Evolutionary conservation across 2,888 invertebrate genomes (phyloP), one percentile per base, ranked within the genome.

Genomic region (Lapara coniferarum): DNA sequence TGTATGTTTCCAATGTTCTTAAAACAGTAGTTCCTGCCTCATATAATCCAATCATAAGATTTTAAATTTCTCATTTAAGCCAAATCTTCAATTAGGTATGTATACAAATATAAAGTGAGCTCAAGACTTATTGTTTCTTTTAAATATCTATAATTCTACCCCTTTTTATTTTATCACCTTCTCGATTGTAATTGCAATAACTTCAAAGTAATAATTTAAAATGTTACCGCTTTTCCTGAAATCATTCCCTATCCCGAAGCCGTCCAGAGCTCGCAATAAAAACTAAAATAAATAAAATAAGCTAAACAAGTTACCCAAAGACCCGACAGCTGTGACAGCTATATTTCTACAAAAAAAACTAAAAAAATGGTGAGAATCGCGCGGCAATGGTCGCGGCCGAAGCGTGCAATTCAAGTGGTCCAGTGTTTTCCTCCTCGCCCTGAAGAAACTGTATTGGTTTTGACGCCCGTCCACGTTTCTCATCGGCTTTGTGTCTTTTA

Each of bases 341-440:
- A 52, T 51, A 14, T 66, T 25, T 14, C 25, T 4, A 0, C 2
- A 8, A 53, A 77, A 77, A 74, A 74, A 72, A 71, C 73, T 75
- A 63, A 69, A 74, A 76, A 74, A 72, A 66, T 68, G 71, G 67
- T 69, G 68, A 69, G 68, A 75, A 72, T 70, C 72, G 55, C 68
- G 70, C 77, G 71, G 72, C 68, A 67, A 72, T 67, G 69, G 67
- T 6, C 37, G 37, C 66, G 30, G 59, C 52, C 69, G 63, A 66
- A 16, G 46, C 59, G 59, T 59, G 44, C 59, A 52, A 30, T 72
- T 70, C 74, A 72, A 78, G 74, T 73, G 72, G n/a, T 67, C 67
- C 67, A 69, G 37, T 70, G 70, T 71, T 73, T 72, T 74, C 71
- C 46, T 71, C 68, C 70, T 52, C 66, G 69, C 71, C 59, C 70